Base-by-base conservation (phyloP, 1,140 invertebrate genomes). In the Drosophila pachea region DNA sequence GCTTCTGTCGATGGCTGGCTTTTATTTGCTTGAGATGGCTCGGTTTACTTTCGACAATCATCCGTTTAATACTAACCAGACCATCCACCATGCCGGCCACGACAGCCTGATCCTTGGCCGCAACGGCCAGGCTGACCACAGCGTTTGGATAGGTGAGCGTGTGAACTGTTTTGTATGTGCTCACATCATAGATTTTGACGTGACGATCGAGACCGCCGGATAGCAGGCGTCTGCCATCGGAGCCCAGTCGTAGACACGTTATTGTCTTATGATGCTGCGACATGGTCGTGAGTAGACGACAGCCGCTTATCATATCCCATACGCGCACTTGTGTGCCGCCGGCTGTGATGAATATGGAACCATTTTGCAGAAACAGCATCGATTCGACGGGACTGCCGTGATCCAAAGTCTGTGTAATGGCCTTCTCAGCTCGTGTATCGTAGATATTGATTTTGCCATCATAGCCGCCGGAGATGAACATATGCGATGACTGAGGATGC, bases 201-300 rank as follows among this genome's bases (percentile, higher is more conserved):
- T 98, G 96, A 74, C 95, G 93, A 87, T 99, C 98, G 45, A 99
- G 90, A 3, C 96, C 97, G 5, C 94, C 96, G 7, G 97, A 98
- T 68, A 99, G 86, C 38, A 99, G 90, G 77, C 95, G 92, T 61
- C 93, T 94, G 29, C 94, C 94, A 86, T 96, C 93, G 22, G 93
- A 95, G 16, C 95, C 94, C 59, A 97, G 91, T 73, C 92, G 90
- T 16, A 98, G 78, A 73, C 94, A 94, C 3, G 97, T 98, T 2
- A 99, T 93, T 2, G 97, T 98, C 92, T 99, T 99, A 87, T 99
- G 97, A 90, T 99, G 95, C 86, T 96, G 93, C 43, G 93, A 93
- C 76, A 97, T 92, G 89, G 93, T 93, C 8, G 94, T 93, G 7
- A 98, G 87, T 59, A 98, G 89, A 89, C 94, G 94, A 6, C 97